Conservation (phyloP, 53 echinoderm and acorn worm genomes). For the Paracentrotus lividus region DNA sequence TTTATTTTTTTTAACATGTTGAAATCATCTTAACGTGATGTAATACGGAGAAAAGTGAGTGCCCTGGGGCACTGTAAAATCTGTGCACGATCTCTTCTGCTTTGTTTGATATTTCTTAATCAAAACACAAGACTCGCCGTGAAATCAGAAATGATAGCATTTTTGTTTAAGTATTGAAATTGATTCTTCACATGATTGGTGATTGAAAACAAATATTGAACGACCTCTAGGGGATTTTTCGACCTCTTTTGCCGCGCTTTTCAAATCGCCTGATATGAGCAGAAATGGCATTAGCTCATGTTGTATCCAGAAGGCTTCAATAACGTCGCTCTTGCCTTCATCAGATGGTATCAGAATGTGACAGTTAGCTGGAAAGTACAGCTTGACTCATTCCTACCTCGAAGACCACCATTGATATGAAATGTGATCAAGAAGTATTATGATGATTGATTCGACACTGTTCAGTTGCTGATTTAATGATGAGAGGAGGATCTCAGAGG, state of each 20-base stretch:
- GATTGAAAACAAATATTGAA: constrained; percentile 21
- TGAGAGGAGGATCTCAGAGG: background rate
- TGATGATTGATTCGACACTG: background rate
- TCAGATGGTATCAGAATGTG: too few species aligned
- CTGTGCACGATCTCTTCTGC: background rate
- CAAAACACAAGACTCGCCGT: background rate
- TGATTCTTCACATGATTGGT: background rate
- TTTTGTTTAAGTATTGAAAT: background rate
- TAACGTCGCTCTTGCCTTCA: too few species aligned
- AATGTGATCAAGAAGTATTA: background rate
- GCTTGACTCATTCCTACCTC: background rate
- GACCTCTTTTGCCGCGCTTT: constrained; percentile 9
- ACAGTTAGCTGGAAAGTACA: constrained; percentile 9
- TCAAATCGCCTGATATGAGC: too few species aligned
- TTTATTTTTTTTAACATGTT: constrained; percentile 34
- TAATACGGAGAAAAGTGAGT: background rate
- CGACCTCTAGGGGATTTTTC: background rate
- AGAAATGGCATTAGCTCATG: too few species aligned
- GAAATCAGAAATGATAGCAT: constrained; percentile 11
- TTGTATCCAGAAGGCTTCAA: too few species aligned
- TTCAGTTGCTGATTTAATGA: background rate
- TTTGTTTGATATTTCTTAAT: background rate
- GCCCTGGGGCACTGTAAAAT: background rate
- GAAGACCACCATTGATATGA: background rate
- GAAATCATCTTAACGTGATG: background rate